Evolutionary conservation across 2,797 vertebrate species (phyloP), one percentile per base, ranked within the genome.

Genomic region (Acropternis orthonyx): DNA sequence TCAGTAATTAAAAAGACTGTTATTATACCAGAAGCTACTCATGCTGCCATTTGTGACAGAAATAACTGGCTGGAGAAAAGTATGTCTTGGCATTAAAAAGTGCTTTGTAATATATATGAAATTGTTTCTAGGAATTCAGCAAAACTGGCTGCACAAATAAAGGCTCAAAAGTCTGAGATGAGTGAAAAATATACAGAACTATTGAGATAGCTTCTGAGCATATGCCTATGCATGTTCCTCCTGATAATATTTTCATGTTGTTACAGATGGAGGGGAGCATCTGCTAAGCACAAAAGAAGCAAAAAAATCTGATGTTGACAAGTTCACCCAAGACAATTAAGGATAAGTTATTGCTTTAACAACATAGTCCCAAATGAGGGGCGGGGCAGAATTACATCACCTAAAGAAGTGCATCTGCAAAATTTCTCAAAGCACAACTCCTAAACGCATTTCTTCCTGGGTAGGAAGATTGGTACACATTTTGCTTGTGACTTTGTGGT

Each of bases 311-410:
- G 20, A 75, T 77, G 93, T 54, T 97, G 94, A 95, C 89, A 96
- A 91, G 75, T 73, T 96, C 88, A 95, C 58, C 82, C 85, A 92
- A 88, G 86, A 87, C 67, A 89, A 95, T 95, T 93, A 95, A 63
- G 59, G 32, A 32, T 89, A 89, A 95, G 4, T 94, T 96, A 91
- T 89, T 93, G 44, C 86, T 92, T 68, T 65, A 93, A 80, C 83
- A 83, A 76, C 75, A 73, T 18, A 89, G 48, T 24, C 63, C 52
- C 30, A 71, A 73, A 73, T 62, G 44, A 54, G 28, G 55, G 85
- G 83, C 34, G 82, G 26, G 41, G 71, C 86, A 79, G 84, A 89
- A 94, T 94, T 93, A 73, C 90, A 88, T 82, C 66, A 86, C 58
- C 63, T 84, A 52, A 75, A 76, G 44, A 85, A 14, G 12, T 85